Conservation (phyloP, 2,888 invertebrate species). For the Dendrolimus pini region DNA sequence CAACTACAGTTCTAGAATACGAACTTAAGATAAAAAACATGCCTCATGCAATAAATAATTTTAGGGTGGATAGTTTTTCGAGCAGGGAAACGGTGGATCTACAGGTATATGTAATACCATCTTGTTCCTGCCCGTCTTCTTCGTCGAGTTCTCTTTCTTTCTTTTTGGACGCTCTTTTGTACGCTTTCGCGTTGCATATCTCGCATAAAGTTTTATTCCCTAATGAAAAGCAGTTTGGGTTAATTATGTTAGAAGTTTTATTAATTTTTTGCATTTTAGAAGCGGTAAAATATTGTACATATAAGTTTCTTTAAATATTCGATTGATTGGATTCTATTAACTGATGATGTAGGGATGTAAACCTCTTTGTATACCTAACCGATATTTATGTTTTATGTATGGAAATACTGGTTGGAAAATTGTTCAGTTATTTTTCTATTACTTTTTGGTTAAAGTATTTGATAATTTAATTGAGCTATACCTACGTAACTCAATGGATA, state of each 20-base stretch:
- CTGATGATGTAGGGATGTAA: too few relatives aligned
- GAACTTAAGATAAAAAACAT: constrained; percentile 12
- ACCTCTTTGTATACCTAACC: too few relatives aligned
- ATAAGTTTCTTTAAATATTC: constrained; percentile 1
- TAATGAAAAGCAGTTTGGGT: constrained; percentile 67
- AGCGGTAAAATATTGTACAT: constrained; percentile 4
- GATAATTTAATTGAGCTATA: too few relatives aligned
- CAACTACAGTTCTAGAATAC: not conserved
- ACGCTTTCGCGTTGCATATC: constrained; percentile 86
- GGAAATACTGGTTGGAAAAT: too few relatives aligned
- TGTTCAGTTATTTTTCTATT: too few relatives aligned
- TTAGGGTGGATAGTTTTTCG: constrained; percentile 6
- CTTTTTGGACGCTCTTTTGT: constrained; percentile 83
- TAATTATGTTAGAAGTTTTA: constrained; percentile 24
- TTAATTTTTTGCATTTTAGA: too few relatives aligned
- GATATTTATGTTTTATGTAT: too few relatives aligned
- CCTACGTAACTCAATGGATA: too few relatives aligned
- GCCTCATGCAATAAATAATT: constrained; percentile 17
- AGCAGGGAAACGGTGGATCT: not conserved
- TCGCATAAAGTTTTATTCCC: constrained; percentile 95
- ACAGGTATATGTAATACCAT: constrained; percentile 34
- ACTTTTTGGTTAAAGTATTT: too few relatives aligned
- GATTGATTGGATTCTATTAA: not conserved
- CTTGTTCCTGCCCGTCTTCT: constrained; percentile 57
- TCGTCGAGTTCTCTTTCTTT: constrained; percentile 67